Evolutionary conservation across 2,113 vertebrate species (phyloP).

Genomic region (Casuarius casuarius): DNA sequence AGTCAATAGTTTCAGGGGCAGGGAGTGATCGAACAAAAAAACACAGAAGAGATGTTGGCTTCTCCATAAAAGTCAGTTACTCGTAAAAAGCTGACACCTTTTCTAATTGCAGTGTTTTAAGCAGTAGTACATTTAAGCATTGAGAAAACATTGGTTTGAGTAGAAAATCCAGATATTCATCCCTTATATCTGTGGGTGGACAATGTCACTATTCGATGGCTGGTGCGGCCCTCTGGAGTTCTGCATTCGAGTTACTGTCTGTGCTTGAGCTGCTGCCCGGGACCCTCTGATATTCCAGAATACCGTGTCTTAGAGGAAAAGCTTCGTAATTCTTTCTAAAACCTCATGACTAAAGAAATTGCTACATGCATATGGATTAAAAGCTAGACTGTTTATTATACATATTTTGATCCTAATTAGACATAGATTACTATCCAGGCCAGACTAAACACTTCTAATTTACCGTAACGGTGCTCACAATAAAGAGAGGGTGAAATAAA

Average conservation of each 20-base stretch:
- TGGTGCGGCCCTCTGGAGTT: not conserved
- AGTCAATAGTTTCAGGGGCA: not conserved
- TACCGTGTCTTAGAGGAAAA: not conserved
- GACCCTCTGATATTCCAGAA: not conserved
- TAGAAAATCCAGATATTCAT: not conserved
- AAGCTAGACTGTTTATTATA: constrained; percentile 19
- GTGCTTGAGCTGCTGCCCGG: not conserved
- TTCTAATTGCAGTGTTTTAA: not conserved
- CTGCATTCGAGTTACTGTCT: not conserved
- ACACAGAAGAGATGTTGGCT: not conserved
- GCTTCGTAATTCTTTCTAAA: not conserved
- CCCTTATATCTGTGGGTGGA: not conserved
- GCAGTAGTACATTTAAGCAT: not conserved
- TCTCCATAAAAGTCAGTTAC: not conserved
- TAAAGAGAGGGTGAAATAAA: constrained; percentile 46
- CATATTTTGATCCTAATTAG: constrained; percentile 24
- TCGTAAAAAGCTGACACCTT: not conserved
- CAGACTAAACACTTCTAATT: constrained; percentile 53
- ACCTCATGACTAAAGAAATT: not conserved
- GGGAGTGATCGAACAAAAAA: not conserved
- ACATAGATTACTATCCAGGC: constrained; percentile 31
- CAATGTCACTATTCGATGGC: not conserved
- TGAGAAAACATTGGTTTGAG: not conserved
- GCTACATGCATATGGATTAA: not conserved
- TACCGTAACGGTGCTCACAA: not conserved